Evolutionary conservation across 2,888 invertebrate genomes (phyloP), one percentile per base, ranked within the genome.

Genomic region (Acronicta leporina): DNA sequence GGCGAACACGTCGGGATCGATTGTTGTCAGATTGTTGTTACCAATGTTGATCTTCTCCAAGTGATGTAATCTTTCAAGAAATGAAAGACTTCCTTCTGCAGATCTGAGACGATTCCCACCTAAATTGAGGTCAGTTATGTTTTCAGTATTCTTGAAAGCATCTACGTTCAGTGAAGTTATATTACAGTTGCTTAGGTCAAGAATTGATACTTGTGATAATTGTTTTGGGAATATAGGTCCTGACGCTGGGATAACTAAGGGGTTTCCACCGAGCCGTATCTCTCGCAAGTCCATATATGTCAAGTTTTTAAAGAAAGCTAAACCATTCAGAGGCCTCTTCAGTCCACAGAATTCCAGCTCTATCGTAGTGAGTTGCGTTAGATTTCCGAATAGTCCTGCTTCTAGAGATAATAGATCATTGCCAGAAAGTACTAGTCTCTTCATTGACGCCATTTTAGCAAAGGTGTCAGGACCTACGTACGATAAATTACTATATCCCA

Each of bases 401-500:
- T 96, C 96, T 10, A 96, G 87, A 3, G 95, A 96, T 70, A 96
- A 91, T 38, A 97, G 87, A 78, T 95, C 95, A 73, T 97, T 97
- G 6, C 96, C 96, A 4, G 97, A 97, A 33, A 97, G 89, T 48
- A 96, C 94, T 16, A 97, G 89, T 51, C 95, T 94, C 79, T 95
- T 96, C 88, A 97, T 93, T 10, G 96, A 95, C 1, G 96, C 95
- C 96, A 96, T 96, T 80, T 96, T 95, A 5, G 96, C 95, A 80
- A 97, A 97, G 4, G 96, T 95, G 33, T 95, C 94, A 40, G 96
- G 96, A 0, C 96, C 95, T 55, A 97, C 92, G 68, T 95, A 94
- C 0, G 96, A 96, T 3, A 97, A 89, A 81, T 96, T 95, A 85
- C 96, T 96, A 82, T 96, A 96, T 7, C 96, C 96, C 96, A 97